These are phyloP conservation scores for Orthonyx spaldingii DNA, from an alignment of 2,113 vertebrate genomes.

Conservation along the genomic window DNA sequence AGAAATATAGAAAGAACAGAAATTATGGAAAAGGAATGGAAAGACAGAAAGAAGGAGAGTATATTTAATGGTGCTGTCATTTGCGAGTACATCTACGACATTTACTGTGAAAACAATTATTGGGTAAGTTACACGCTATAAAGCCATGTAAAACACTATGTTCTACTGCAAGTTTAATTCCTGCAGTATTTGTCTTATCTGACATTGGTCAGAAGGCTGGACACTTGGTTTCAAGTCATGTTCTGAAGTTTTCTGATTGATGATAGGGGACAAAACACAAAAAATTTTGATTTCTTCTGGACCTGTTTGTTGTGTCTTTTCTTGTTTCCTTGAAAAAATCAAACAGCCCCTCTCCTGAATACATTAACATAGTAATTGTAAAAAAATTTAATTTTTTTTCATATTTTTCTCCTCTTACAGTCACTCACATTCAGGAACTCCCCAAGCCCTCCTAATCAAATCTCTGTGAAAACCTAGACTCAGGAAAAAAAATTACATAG, in stretches of 20 bases:
- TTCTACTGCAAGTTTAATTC: not conserved
- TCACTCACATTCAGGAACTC: not conserved
- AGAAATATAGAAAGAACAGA: not conserved
- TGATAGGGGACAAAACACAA: not conserved
- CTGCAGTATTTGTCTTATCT: not conserved
- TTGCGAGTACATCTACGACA: not conserved
- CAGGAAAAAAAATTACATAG: not conserved
- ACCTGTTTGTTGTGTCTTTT: not conserved
- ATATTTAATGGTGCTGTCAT: not conserved
- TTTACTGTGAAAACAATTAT: not conserved
- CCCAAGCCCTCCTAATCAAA: not conserved
- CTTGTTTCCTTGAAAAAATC: not conserved
- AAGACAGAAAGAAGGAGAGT: not conserved
- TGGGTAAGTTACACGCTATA: not conserved
- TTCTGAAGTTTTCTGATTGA: not conserved
- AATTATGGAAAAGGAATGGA: not conserved
- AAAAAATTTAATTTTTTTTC: not conserved
- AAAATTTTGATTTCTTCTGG: not conserved
- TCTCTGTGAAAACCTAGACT: not conserved
- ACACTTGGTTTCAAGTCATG: not conserved
- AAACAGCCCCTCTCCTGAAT: fast-evolving
- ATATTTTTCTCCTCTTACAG: not conserved
- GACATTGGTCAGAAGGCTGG: not conserved
- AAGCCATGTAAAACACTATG: not conserved
- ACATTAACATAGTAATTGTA: not conserved